Evolutionary conservation across 2,113 vertebrate genomes (phyloP), one percentile per base, ranked within the genome.

Genomic region (Alectura lathami): DNA sequence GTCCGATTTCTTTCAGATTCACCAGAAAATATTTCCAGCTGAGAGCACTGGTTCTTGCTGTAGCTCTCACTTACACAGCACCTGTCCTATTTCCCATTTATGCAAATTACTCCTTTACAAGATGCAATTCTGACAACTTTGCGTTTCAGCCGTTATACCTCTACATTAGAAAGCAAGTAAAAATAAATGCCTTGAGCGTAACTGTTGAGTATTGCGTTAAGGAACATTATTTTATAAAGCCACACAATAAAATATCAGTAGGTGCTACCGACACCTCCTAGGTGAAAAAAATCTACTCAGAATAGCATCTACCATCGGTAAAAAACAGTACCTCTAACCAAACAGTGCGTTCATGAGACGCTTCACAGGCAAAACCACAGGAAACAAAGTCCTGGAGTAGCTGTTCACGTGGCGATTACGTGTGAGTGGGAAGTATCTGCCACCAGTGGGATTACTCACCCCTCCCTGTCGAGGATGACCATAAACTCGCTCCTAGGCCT

Each of bases 391-490:
- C 45, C 48, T 26, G 53, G 66, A 42, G 4, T 15, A 83, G 69
- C 47, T 47, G 32, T 9, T 29, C 11, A 2, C 4, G 17, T 63
- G 75, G 42, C 32, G 16, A 50, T 88, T 70, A 51, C 72, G 62
- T 2, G 0, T 50, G 54, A 30, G n/a, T 15, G 63, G n/a, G 73
- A 90, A 84, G 36, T 45, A 74, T 29, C 24, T 57, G 72, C 64
- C 80, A 66, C 34, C 45, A 2, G 27, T 4, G 74, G 74, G 51
- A 67, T 79, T 45, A 96, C 92, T 96, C 89, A 95, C 89, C 87
- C 67, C 36, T 86, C 57, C 30, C 54, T 38, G 86, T 16, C 0
- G 8, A 80, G 43, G 57, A 57, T 3, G 54, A 63, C 68, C 66
- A 45, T 17, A 34, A 82, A 50, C 2, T 74, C 76, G 54, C 63